phyloP scores from a whole-genome alignment of 2,113 vertebrate species.

The Deroptyus accipitrinus region DNA sequence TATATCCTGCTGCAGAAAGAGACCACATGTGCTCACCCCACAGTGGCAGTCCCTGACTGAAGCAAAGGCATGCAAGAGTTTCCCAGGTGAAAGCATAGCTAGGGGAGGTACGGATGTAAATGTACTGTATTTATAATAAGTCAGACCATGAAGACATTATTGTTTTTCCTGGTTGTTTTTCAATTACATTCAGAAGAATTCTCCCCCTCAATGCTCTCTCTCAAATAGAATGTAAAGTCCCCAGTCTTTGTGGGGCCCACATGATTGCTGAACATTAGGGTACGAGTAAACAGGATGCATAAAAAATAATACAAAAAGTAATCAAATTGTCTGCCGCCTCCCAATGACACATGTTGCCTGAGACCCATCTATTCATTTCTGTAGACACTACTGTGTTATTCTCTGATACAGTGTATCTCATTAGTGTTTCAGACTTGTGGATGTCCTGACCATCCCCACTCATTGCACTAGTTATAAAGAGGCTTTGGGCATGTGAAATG shows the following conservation, averaged over 20 bases:
- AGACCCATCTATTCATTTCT: not conserved
- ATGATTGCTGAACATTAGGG: not conserved
- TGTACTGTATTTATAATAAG: not conserved
- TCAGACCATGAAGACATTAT: not conserved
- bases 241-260: not conserved
- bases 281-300: not conserved
- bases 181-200: not conserved
- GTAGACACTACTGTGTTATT: not conserved
- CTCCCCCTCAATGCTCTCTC: fast-evolving
- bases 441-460: not conserved
- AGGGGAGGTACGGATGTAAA: not conserved
- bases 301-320: fast-evolving
- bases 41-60: not conserved
- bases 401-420: not conserved
- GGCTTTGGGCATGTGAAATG: not conserved
- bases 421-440: not conserved
- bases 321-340: not conserved
- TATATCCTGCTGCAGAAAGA: not conserved
- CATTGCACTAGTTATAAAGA: not conserved
- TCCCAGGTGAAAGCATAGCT: not conserved
- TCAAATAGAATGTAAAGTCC: not conserved
- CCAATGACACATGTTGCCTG: not conserved
- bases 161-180: not conserved
- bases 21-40: not conserved
- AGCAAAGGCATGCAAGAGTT: not conserved